Percentiles rank a stretch among this genome's conserved stretches.
These are phyloP conservation scores for Metallyticus violacea DNA, from an alignment of 2,888 invertebrate species.

Conservation along the genomic window DNA sequence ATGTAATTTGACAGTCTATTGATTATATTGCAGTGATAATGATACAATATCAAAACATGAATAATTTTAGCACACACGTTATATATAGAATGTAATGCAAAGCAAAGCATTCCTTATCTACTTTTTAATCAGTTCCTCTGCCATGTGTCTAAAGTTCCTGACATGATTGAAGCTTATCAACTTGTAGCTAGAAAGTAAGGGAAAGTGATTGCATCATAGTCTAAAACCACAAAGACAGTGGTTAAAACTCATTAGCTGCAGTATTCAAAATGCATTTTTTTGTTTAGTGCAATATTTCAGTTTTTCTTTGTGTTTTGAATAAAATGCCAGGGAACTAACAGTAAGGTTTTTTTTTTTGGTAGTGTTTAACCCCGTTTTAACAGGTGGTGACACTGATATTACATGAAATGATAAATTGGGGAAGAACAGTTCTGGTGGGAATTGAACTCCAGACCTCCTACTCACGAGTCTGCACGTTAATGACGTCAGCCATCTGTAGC, in stretches of 20 bases:
- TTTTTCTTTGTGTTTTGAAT: not conserved
- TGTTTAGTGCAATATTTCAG: not conserved
- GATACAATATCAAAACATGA: not conserved
- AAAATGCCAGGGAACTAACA: not conserved
- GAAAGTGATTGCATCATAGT: too few species aligned
- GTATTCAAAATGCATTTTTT: not conserved
- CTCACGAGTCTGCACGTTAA: too few species aligned
- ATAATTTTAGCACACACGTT: not conserved
- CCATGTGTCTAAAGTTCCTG: not conserved
- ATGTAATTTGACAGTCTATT: not conserved
- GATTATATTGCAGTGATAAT: not conserved
- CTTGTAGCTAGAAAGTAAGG: not conserved
- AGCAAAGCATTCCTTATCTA: not conserved
- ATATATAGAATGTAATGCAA: not conserved
- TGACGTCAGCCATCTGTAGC: too few species aligned
- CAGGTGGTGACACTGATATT: too few species aligned
- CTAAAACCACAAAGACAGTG: too few species aligned
- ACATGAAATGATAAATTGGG: too few species aligned
- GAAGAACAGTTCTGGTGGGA: too few species aligned
- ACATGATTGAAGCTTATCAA: not conserved
- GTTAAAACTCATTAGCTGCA: not conserved
- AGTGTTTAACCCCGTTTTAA: too few species aligned
- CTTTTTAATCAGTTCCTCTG: not conserved
- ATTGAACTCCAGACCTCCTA: too few species aligned
- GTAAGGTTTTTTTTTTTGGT: too few species aligned